A percentile compares a stretch with the other conserved stretches of the same genome.
phyloP scores from a whole-genome alignment of 2,113 vertebrate species.

The Corapipo altera region DNA sequence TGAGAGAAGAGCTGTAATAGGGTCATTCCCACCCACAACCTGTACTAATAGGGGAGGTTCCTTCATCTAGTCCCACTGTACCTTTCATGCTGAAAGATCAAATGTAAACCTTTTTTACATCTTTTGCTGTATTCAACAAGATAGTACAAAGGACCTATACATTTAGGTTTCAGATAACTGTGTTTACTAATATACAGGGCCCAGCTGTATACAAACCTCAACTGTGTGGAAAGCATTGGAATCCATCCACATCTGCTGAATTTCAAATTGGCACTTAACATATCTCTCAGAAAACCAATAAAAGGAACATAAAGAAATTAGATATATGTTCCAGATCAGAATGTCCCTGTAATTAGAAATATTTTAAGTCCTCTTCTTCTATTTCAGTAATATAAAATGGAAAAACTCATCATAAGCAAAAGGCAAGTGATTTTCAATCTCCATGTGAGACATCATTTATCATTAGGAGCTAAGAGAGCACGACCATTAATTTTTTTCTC shows the following conservation, averaged over 20 bases:
- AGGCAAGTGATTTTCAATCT: slow-evolving; percentile 35
- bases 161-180: neutral
- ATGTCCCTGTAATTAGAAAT: slow-evolving; percentile 55
- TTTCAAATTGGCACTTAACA: neutral
- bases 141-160: neutral
- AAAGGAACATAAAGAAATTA: slow-evolving; percentile 16
- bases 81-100: neutral
- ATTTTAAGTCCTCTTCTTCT: slow-evolving; percentile 44
- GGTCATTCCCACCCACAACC: neutral
- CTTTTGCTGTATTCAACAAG: neutral
- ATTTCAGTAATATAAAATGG: slow-evolving; percentile 17
- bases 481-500: slow-evolving; percentile 19
- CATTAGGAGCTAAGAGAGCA: neutral
- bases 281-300: slow-evolving; percentile 35
- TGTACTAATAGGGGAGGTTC: neutral
- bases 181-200: neutral
- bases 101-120: neutral
- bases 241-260: neutral
- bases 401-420: slow-evolving; percentile 30
- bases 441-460: neutral
- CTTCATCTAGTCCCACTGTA: rapidly evolving
- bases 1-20: neutral
- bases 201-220: neutral
- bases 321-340: slow-evolving; percentile 44
- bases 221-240: neutral